Conservation (phyloP, 2,113 vertebrate genomes). For the Limanda limanda region DNA sequence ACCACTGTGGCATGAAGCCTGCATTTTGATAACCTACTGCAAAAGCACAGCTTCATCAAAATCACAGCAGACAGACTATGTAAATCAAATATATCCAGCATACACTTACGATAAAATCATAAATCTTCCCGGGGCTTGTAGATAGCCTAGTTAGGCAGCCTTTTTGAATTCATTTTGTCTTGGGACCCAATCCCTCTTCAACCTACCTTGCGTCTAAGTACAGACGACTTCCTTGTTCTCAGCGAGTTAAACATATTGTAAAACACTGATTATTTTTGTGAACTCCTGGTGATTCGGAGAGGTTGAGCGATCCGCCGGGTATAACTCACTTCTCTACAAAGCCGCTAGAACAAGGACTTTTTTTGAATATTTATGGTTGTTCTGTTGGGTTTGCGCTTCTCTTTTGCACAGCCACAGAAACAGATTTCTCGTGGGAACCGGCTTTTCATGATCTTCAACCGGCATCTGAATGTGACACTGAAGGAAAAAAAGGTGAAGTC, state of each 20-base stretch:
- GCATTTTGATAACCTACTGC: conserved; percentile 15
- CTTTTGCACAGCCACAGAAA: conserved; percentile 75
- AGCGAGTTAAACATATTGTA: conserved; percentile 52
- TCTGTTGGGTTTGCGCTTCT: conserved; percentile 84
- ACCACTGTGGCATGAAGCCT: conserved; percentile 22
- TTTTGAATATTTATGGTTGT: conserved; percentile 85
- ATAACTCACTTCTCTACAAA: conserved; percentile 50
- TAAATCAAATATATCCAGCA: conserved; percentile 52
- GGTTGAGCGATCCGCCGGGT: conserved; percentile 48
- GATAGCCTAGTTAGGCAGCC: conserved; percentile 63
- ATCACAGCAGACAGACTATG: conserved; percentile 41
- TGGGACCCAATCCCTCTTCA: conserved; percentile 44
- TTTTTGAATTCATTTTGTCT: conserved; percentile 54
- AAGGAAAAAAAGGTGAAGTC: conserved; percentile 42
- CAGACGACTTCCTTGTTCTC: conserved; percentile 40
- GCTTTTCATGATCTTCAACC: conserved; percentile 77
- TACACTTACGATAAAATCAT: conserved; percentile 63
- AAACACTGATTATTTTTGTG: conserved; percentile 58
- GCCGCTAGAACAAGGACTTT: conserved; percentile 68
- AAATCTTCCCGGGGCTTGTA: conserved; percentile 51
- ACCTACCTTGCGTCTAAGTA: conserved; percentile 38
- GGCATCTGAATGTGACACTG: conserved; percentile 30
- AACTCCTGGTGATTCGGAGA: conserved; percentile 43
- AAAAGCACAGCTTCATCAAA: conserved; percentile 30
- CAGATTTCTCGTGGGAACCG: conserved; percentile 72